Evolutionary conservation across 1,140 invertebrate genomes (phyloP), one percentile per base, ranked within the genome.

Genomic region (Nephila pilipes): DNA sequence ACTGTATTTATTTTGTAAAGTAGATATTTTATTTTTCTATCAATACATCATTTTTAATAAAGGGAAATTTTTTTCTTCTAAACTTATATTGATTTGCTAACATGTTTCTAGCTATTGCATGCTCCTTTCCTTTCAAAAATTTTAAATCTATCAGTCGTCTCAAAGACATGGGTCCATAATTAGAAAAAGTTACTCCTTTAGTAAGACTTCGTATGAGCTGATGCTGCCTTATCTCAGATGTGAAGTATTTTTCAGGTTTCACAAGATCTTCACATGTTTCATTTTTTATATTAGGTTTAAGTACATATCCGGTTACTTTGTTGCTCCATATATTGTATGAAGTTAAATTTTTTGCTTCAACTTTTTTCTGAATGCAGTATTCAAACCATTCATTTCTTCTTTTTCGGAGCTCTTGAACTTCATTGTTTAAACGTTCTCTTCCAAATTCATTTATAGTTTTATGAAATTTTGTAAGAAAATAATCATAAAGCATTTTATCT

Each of bases 401-500:
- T 60, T 88, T 60, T 12, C 92, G 93, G 6, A 94, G 75, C 63
- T 93, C 63, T 69, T 90, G 18, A 6, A 94, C 88, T 90, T 94
- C 94, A 25, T 80, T n/a, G 6, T 89, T 46, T 63, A 94, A 38
- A 29, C 81, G 29, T 32, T 94, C 80, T 60, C 14, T 20, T 29
- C 94, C 94, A 83, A 93, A 94, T 63, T 91, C 63, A 38, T 92
- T 29, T 46, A 94, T 22, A 38, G 85, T 54, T 85, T 63, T 36
- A n/a, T 94, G 54, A 92, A 94, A 94, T 54, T 92, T 93, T 36
- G 90, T 25, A 18, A 87, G 25, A 63, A 94, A 94, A 54, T 91
- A 38, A 54, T 94, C 69, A 90, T 94, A 94, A 10, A 94, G 79
- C 18, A 85, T 79, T 79, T 94, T 36, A 85, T 94, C 94, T 1